Evolutionary conservation across 1,140 invertebrate genomes (phyloP).

Genomic region (Uloborus diversus): DNA sequence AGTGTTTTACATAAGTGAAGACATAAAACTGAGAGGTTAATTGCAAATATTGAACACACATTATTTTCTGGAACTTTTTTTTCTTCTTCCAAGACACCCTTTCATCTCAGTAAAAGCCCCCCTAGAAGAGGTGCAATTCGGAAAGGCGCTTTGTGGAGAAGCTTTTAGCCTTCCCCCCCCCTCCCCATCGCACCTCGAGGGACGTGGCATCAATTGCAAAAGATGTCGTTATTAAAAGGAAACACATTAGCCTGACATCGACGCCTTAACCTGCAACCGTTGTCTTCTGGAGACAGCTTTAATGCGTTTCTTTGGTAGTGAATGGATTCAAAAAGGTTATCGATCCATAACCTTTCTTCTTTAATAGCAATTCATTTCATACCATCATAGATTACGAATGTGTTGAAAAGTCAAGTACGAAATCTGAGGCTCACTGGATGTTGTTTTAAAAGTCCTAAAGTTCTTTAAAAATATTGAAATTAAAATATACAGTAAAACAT

Average conservation of each 20-base stretch:
- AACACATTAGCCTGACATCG: slow-evolving; percentile 37
- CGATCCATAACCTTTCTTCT: slow-evolving; percentile 2
- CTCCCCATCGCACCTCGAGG: too few relatives aligned
- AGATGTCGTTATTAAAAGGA: slow-evolving; percentile 51
- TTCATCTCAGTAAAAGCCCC: slow-evolving; percentile 1
- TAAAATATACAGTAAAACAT: too few relatives aligned
- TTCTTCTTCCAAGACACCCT: background rate
- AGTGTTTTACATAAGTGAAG: slow-evolving; percentile 1
- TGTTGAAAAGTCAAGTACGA: background rate
- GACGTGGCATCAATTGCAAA: slow-evolving; percentile 34
- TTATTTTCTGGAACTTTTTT: background rate
- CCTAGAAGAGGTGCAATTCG: background rate
- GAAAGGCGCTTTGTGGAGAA: background rate
- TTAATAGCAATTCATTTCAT: background rate
- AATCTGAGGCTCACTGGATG: background rate
- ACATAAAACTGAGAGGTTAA: slow-evolving; percentile 30
- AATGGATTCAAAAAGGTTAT: slow-evolving; percentile 34
- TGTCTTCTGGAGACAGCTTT: slow-evolving; percentile 14
- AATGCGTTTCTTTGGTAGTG: slow-evolving; percentile 40
- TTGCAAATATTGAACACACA: slow-evolving; percentile 6
- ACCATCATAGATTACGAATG: background rate
- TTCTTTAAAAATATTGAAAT: too few relatives aligned
- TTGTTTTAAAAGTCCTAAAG: too few relatives aligned
- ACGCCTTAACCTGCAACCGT: slow-evolving; percentile 20
- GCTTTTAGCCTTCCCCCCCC: slow-evolving; percentile 25